Base-by-base conservation (phyloP, 2,113 vertebrate genomes). In the Chascanopsetta lugubris region DNA sequence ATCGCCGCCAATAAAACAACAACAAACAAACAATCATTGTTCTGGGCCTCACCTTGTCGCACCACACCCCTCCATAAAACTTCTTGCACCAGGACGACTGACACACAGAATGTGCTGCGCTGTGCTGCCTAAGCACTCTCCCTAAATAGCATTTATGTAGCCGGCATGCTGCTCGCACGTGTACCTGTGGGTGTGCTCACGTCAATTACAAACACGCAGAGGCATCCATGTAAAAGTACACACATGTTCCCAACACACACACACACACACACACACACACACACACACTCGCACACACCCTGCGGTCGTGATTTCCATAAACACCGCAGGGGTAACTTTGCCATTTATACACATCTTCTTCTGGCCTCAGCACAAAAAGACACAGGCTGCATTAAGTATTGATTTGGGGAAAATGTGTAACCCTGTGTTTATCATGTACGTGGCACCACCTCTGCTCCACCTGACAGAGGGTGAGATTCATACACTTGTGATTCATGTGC, bases 61-160 rank as follows among this genome's bases (percentile, higher is more conserved):
- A 78, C 88, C 91, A 84, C 88, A 86, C 87, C 89, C 84, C 58
- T 68, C 81, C 66, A 86, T 90, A 87, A 90, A 89, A 63, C 72
- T 66, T 54, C 69, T 80, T 85, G 85, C 82, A 82, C 76, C 85
- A 75, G 83, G 78, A 84, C 58, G 18, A 87, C 82, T 80, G 82
- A 83, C 82, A 66, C 21, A 3, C 74, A 80, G 80, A 92, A 91
- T 89, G 85, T 90, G 92, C 89, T 91, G 90, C 26, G 87, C 83
- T 91, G 82, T 91, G 90, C 91, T 87, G 85, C 76, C 69, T 90
- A 91, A 91, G 91, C 92, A 92, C 69, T 89, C 87, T 86, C 76
- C 61, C 54, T 55, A 81, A 90, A 87, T 80, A 85, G 79, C 82
- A 72, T 68, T 72, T 54, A 77, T 79, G 50, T 65, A 84, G 83